Percentiles rank a stretch among this genome's conserved stretches.
phyloP scores from a whole-genome alignment of 2,113 vertebrate species.

The Lepus europaeus region DNA sequence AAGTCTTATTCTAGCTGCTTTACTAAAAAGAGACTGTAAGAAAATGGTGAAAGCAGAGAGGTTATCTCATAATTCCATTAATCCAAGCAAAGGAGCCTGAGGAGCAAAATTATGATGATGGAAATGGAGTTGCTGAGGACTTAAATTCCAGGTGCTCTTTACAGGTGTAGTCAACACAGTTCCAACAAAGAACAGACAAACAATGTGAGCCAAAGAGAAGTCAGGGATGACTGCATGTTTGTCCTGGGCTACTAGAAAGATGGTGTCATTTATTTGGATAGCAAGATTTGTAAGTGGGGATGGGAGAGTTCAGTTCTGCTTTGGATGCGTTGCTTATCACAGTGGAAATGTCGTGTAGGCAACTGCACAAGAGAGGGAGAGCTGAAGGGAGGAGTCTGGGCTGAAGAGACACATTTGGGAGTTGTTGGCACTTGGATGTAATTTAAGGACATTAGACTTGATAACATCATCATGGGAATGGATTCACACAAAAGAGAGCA shows the following conservation, averaged over 20 bases:
- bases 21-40: neutral
- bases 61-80: neutral
- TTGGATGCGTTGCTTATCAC: neutral
- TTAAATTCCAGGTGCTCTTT: neutral
- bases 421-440: neutral
- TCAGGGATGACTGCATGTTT: neutral
- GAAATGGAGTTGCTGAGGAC: neutral
- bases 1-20: neutral
- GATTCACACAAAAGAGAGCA: neutral
- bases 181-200: neutral
- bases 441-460: neutral
- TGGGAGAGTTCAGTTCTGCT: neutral
- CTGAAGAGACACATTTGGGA: constrained; percentile 10
- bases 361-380: neutral
- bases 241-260: neutral
- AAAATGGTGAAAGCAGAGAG: neutral
- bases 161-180: neutral
- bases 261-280: neutral
- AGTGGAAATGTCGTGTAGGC: constrained; percentile 15
- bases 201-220: neutral
- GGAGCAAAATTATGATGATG: no score
- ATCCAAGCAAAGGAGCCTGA: neutral
- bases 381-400: neutral
- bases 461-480: neutral
- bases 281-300: neutral